Base-by-base conservation (phyloP, 2,113 vertebrate species). In the Heterotilapia buettikoferi region DNA sequence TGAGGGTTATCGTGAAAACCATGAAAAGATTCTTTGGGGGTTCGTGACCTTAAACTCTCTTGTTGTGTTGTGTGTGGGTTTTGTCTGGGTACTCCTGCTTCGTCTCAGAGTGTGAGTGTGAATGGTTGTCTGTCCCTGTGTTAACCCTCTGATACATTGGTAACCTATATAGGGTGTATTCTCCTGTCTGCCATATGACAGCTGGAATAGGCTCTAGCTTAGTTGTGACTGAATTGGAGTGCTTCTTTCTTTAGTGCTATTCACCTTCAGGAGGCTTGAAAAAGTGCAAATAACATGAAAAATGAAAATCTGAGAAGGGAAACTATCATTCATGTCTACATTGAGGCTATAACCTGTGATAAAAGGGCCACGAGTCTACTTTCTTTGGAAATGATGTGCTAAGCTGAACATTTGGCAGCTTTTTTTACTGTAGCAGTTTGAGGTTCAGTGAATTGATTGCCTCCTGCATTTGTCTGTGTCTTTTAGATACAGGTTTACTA, bases 401-500 rank as follows among this genome's bases (percentile, higher is more conserved):
- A 50, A 76, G 4, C 6, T 31, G 71, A 76, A 19, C 16, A 50
- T 50, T 50, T 50, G 43, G 24, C 18, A 50, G 52, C 36, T 66
- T 66, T 36, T 63, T 31, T n/a, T n/a, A 52, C 19, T 53, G 29
- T 80, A 40, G n/a, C 19, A 26, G 36, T 43, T 56, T 57, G 19
- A 26, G 21, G n/a, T 29, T 31, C 4, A 1, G 2, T 81, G n/a
- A 43, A 11, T 16, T 40, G 8, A 87, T 78, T 43, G 54, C 43
- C 14, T 12, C 78, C n/a, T 80, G 2, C 56, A 29, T 73, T 21
- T 86, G 18, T 87, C 3, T 82, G 24, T 73, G 21, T 91, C 5
- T 83, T 63, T 45, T 91, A 96, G 94, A 95, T 81, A 88, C 89
- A 16, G 93, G 93, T 47, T 86, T 96, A 53, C 93, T 96, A n/a